phyloP scores from a whole-genome alignment of 2,888 invertebrate genomes.

The Galerucella nymphaeae region DNA sequence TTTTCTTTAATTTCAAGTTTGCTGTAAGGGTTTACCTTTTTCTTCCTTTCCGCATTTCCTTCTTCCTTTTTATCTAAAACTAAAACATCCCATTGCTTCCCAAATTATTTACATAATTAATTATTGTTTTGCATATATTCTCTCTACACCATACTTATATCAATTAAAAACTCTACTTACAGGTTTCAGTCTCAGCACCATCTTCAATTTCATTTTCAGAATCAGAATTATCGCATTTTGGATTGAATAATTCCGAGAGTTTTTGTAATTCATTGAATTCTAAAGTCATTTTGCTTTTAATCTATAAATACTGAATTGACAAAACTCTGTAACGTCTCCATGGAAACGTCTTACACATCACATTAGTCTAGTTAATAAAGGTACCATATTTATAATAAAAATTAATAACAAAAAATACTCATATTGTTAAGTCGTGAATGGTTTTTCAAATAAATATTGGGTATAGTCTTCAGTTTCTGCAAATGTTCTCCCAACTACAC shows the following conservation, averaged over 20 bases:
- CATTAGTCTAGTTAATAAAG: neutral
- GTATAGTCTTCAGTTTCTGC: too few relatives aligned
- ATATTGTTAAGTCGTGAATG: too few relatives aligned
- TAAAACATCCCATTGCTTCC: neutral
- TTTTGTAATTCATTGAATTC: constrained; percentile 58
- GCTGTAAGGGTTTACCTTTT: constrained; percentile 60
- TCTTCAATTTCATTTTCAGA: constrained; percentile 57
- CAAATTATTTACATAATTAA: too few relatives aligned
- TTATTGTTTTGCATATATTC: too few relatives aligned
- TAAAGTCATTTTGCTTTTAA: constrained; percentile 21
- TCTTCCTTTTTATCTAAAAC: neutral
- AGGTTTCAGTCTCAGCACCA: constrained; percentile 27
- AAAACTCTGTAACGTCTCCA: constrained; percentile 20
- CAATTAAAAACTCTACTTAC: neutral
- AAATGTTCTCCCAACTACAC: too few relatives aligned
- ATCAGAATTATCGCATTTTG: constrained; percentile 54
- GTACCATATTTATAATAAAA: too few relatives aligned
- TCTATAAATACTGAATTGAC: constrained; percentile 14
- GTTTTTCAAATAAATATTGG: too few relatives aligned
- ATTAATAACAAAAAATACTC: too few relatives aligned
- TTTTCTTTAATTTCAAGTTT: constrained; percentile 44
- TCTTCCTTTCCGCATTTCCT: constrained; percentile 23
- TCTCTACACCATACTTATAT: too few relatives aligned
- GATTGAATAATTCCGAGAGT: constrained; percentile 59
- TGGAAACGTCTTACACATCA: constrained; percentile 10